Conservation (phyloP, 2,797 vertebrate genomes). For the Notolepis coatsorum region DNA sequence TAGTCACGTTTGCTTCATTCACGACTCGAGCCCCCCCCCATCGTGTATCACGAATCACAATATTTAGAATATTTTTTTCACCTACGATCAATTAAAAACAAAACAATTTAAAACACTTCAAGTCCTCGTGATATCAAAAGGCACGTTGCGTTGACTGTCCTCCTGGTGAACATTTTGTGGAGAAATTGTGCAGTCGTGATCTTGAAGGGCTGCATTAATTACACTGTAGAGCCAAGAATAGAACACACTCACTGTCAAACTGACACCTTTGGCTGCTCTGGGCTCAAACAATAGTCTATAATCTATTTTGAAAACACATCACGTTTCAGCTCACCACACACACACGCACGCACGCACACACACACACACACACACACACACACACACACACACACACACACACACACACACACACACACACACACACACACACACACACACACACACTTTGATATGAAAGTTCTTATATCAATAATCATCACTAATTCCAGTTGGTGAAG, state of each 20-base stretch:
- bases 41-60: not conserved
- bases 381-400: not conserved
- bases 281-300: not conserved
- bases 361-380: not conserved
- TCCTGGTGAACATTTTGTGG: not conserved
- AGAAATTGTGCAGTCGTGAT: slow-evolving; percentile 3
- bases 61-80: not conserved
- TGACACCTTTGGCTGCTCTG: not conserved
- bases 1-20: slow-evolving; percentile 35
- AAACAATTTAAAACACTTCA: not conserved
- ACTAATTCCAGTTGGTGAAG: too few species aligned
- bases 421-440: not conserved
- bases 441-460: too few species aligned
- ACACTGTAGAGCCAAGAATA: not conserved
- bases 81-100: slow-evolving; percentile 1
- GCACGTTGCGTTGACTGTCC: not conserved
- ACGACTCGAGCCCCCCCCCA: slow-evolving; percentile 55
- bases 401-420: slow-evolving; percentile 1
- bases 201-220: not conserved
- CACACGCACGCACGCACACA: not conserved
- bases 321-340: not conserved
- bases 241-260: not conserved
- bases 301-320: not conserved
- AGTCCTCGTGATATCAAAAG: slow-evolving; percentile 15
- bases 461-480: too few species aligned